Percentiles rank a stretch among this genome's conserved stretches.
Conservation (phyloP, 2,888 invertebrate genomes). For the Venustoraphidia nigricollis region DNA sequence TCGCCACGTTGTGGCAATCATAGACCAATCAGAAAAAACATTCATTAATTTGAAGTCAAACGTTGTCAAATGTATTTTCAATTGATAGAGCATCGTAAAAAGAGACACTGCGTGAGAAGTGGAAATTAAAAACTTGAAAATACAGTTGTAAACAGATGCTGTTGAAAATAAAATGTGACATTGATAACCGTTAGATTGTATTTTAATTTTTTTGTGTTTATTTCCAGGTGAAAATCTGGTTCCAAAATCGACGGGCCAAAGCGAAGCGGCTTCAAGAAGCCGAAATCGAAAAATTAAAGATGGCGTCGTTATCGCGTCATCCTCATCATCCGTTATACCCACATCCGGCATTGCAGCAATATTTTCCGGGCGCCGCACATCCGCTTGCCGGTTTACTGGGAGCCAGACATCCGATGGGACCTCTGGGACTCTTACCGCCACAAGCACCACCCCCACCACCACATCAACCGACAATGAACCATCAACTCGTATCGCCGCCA, state of each 20-base stretch:
- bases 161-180: no score
- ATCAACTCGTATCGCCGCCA: slow-evolving; percentile 21
- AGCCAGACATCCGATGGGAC: slow-evolving; percentile 28
- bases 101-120: no score
- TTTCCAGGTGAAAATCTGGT: slow-evolving; percentile 78
- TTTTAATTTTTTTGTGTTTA: slow-evolving; percentile 4
- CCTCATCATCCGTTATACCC: slow-evolving; percentile 42
- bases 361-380: slow-evolving; percentile 40
- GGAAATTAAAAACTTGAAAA: no score
- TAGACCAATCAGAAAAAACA: no score
- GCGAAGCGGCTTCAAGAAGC: slow-evolving; percentile 95
- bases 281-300: slow-evolving; percentile 90
- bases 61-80: no score
- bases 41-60: no score
- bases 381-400: slow-evolving; percentile 35
- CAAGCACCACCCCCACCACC: slow-evolving; percentile 30
- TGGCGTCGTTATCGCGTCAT: slow-evolving; percentile 50
- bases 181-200: not conserved
- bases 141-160: no score
- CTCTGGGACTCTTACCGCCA: slow-evolving; percentile 29
- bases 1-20: no score
- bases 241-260: slow-evolving; percentile 90
- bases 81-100: no score
- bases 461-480: slow-evolving; percentile 28
- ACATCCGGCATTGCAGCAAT: slow-evolving; percentile 42